Base-by-base conservation (phyloP, 1,140 invertebrate genomes). In the Eufriesea mexicana region DNA sequence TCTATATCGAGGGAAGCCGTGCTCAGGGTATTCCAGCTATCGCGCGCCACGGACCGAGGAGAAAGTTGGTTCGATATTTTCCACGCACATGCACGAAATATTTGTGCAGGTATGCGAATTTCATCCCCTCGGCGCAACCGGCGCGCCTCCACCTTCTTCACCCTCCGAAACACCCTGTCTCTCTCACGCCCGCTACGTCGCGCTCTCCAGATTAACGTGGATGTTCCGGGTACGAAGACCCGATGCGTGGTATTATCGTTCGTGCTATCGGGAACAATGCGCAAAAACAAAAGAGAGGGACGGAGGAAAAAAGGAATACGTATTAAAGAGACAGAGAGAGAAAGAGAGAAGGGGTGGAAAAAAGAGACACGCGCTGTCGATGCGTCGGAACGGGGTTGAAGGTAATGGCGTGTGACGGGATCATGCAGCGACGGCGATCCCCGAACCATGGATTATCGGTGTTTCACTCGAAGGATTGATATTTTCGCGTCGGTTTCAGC, bases 41-140 rank as follows among this genome's bases (percentile, higher is more conserved):
- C 66, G 66, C 72, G 64, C 57, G 70, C 49, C 51, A 61, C 62
- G 54, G 42, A 54, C 55, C 80, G 76, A 77, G 66, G 66, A 67
- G 77, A 84, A 77, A 84, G 82, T 49, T 28, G 66, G 71, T 86
- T 84, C 67, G 81, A 87, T 87, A 87, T 87, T 87, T 86, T 86
- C 71, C 85, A 83, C 76, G 85, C 66, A 67, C 51, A 72, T 75
- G 66, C 45, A 78, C 61, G 76, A 86, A 87, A 87, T 87, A 87
- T 87, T 87, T 84, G 81, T 84, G 67, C 71, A 85, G 85, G 86
- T 87, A 80, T 55, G 74, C 54, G 83, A 82, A 85, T 85, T 87
- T 87, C 83, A 66, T 85, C 35, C 86, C 66, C 86, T 61, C 51
- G 59, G 28, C 49, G 51, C 68, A n/a, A 55, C 57, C 59, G 55